Conservation (phyloP, 2,797 vertebrate genomes). For the Pangasius larnaudii region DNA sequence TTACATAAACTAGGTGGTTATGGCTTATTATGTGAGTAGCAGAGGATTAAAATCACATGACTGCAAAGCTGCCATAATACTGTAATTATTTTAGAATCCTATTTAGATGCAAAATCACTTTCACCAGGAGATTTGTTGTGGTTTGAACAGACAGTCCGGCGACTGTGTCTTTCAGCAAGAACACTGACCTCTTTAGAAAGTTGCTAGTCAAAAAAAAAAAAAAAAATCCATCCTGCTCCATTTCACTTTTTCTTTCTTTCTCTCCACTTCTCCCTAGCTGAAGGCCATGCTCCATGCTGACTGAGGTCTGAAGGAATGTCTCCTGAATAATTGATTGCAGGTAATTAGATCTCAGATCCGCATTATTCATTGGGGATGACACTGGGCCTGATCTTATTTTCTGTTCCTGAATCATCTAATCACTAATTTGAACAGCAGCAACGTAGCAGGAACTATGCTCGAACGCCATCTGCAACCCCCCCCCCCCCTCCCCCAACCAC, state of each 20-base stretch:
- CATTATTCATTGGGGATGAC: slow-evolving; percentile 69
- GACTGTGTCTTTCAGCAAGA: background rate
- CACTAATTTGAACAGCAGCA: slow-evolving; percentile 23
- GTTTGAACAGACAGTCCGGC: background rate
- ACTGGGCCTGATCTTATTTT: slow-evolving; percentile 51
- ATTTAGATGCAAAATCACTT: slow-evolving; percentile 22
- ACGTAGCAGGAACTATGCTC: background rate
- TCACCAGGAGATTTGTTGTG: background rate
- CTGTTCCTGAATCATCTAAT: slow-evolving; percentile 41
- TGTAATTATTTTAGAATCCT: slow-evolving; percentile 3
- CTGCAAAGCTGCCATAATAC: background rate
- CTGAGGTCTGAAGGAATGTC: slow-evolving; percentile 59
- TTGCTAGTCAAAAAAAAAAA: background rate
- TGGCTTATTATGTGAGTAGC: slow-evolving; percentile 6
- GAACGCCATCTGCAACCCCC: background rate
- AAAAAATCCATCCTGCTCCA: background rate
- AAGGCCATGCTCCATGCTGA: slow-evolving; percentile 29
- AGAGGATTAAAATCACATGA: slow-evolving; percentile 33
- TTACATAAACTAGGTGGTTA: slow-evolving; percentile 4
- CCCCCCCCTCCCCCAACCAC: background rate
- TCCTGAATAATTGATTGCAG: slow-evolving; percentile 74
- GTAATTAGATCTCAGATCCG: slow-evolving; percentile 68
- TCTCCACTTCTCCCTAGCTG: slow-evolving; percentile 48
- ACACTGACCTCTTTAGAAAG: slow-evolving; percentile 5
- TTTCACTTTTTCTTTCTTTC: slow-evolving; percentile 44